Conservation (phyloP, 2,888 invertebrate species). For the Tridacna gigas region DNA sequence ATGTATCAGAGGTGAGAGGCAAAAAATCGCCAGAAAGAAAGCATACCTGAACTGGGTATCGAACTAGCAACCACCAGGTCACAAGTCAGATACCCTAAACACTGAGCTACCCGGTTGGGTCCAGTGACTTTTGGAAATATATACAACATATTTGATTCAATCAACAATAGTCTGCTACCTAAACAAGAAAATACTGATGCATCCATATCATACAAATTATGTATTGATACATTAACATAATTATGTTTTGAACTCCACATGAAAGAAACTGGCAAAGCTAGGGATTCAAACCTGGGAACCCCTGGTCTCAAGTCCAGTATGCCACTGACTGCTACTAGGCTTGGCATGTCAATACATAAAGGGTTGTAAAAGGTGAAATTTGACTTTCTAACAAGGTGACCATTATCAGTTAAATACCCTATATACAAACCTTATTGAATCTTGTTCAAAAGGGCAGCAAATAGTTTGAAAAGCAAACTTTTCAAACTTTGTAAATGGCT, state of each 20-base stretch:
- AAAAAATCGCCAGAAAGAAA: not conserved
- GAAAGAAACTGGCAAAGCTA: too few species aligned
- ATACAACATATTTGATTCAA: too few species aligned
- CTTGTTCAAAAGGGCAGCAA: slow-evolving; percentile 3
- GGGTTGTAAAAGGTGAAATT: slow-evolving; percentile 3
- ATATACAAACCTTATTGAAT: slow-evolving; percentile 4
- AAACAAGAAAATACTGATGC: too few species aligned
- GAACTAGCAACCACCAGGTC: not conserved
- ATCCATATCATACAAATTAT: too few species aligned
- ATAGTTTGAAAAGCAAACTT: slow-evolving; percentile 13
- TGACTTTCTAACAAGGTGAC: slow-evolving; percentile 8
- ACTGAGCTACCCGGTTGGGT: too few species aligned
- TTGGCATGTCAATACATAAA: not conserved
- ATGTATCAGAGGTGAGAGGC: not conserved
- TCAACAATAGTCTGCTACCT: too few species aligned
- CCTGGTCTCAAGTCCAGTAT: too few species aligned
- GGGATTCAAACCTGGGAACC: too few species aligned
- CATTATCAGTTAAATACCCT: not conserved
- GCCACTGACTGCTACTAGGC: too few species aligned
- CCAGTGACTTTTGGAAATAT: too few species aligned
- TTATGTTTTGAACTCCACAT: too few species aligned
- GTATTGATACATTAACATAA: too few species aligned
- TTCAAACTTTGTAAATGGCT: slow-evolving; percentile 10
- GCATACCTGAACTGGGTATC: not conserved
- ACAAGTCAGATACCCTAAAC: not conserved